Base-by-base conservation (phyloP, 2,888 invertebrate genomes). In the Watsonalla cultraria region DNA sequence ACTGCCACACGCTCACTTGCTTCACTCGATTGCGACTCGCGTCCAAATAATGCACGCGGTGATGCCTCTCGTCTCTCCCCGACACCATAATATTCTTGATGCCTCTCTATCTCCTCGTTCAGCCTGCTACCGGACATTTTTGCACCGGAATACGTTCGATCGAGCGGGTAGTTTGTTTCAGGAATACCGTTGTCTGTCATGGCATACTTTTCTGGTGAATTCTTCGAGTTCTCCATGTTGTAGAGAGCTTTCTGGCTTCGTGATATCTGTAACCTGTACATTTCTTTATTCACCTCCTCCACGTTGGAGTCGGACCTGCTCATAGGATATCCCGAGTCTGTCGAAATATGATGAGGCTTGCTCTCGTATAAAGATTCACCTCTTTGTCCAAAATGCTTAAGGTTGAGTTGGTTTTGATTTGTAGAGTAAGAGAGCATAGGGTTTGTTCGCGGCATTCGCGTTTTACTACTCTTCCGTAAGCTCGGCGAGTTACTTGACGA, bases 381-480 rank as follows among this genome's bases (percentile, higher is more conserved):
- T 61, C 89, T 74, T 68, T 91, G 91, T 7, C 91, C 91, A 62
- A 91, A 91, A 62, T 91, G 91, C 63, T 88, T 91, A 49, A 89
- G 70, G 60, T 89, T 90, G 7, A 88, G 70, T 62, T 86, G 86
- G 58, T 87, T 90, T 67, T 90, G 90, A 55, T 85, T 88, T 0
- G 90, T 87, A 7, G 90, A 88, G 70, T 91, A 91, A 57, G 90
- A 92, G 67, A 91, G 87, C 85, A 92, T 85, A 2, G 93, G 93
- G 74, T 93, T 93, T 48, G 92, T 92, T 70, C 92, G 81, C 13
- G 92, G 93, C 85, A 92, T 90, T 66, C 92, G 84, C 51, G 90
- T 88, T 72, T 92, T 85, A 70, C 83, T 90, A 57, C 79, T 91
- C 62, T 93, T 92, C 57, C 92, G 87, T 63, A 90, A 76, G 66